Base-by-base conservation (phyloP, 1,140 invertebrate species). In the Zaprionus nigranus region DNA sequence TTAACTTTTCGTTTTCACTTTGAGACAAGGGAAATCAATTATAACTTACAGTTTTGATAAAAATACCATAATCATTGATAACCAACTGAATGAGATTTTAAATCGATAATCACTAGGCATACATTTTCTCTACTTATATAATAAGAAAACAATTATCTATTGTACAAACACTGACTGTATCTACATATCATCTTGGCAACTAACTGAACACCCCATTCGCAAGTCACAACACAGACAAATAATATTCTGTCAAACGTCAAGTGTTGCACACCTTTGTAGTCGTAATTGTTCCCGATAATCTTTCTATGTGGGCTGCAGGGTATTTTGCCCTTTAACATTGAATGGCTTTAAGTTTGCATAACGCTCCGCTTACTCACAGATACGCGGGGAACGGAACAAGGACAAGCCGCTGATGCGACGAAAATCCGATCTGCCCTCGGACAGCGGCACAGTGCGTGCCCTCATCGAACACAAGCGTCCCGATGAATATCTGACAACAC, bases 341-440 rank as follows among this genome's bases (percentile, higher is more conserved):
- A 72, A 71, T 72, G 74, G 26, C 38, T 72, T 68, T 65, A 76
- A 67, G 81, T 82, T 73, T 85, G 75, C 73, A 79, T 71, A 73
- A 62, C 54, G 66, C 64, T 66, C 68, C 54, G 72, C 84, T 75
- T 81, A 68, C 70, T 80, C 79, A 82, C 82, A 90, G 87, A 79
- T 90, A 69, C 87, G 87, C 26, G 87, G 87, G 26, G 87, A 91
- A 78, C 94, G 93, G 81, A 96, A 96, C 93, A 96, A 95, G 93
- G 96, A 96, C 66, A 98, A 98, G 93, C 97, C 97, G 28, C 94
- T 99, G 76, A 94, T 99, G 51, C 95, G 98, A 93, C 96, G 97
- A 92, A 99, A 99, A 94, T 99, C 98, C 15, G 98, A 99, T 93
- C 94, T 99, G 92, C 98, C 98, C 28, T 96, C 98, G 91, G 98